These are phyloP conservation scores for Peromyscus polionotus DNA, from an alignment of 2,113 vertebrate species.

Conservation along the genomic window DNA sequence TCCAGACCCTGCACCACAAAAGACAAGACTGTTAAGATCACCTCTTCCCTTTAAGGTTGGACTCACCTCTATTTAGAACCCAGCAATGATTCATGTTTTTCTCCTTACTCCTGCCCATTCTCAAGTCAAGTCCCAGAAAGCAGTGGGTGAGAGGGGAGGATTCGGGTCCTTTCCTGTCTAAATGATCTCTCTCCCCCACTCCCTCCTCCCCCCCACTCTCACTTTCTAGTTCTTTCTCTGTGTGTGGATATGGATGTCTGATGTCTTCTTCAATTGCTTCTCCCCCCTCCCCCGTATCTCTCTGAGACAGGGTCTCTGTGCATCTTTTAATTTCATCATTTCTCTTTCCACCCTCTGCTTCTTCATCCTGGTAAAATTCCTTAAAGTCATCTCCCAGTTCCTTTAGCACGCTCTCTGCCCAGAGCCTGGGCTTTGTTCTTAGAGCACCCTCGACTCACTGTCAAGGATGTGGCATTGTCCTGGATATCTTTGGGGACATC, in stretches of 20 bases:
- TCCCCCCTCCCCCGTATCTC: no score
- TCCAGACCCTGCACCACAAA: not conserved
- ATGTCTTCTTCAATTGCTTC: not conserved
- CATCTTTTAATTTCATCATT: not conserved
- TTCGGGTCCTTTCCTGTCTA: not conserved
- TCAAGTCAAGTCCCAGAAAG: not conserved
- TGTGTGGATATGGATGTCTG: no score
- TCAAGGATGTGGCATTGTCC: not conserved
- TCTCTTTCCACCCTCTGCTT: not conserved
- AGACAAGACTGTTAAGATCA: not conserved
- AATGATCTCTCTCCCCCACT: not conserved
- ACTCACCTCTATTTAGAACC: no score
- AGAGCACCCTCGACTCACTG: not conserved
- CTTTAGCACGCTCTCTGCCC: not conserved
- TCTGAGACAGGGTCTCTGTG: not conserved
- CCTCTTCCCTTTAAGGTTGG: not conserved
- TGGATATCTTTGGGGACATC: not conserved
- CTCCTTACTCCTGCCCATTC: not conserved
- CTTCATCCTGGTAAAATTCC: slow-evolving; percentile 7
- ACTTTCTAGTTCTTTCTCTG: not conserved
- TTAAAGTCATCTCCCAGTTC: not conserved
- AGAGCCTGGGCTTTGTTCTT: slow-evolving; percentile 18
- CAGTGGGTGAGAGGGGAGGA: not conserved
- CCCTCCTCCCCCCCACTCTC: not conserved
- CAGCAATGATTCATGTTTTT: not conserved